Base-by-base conservation (phyloP, 2,888 invertebrate species). In the Ichneumon xanthorius region DNA sequence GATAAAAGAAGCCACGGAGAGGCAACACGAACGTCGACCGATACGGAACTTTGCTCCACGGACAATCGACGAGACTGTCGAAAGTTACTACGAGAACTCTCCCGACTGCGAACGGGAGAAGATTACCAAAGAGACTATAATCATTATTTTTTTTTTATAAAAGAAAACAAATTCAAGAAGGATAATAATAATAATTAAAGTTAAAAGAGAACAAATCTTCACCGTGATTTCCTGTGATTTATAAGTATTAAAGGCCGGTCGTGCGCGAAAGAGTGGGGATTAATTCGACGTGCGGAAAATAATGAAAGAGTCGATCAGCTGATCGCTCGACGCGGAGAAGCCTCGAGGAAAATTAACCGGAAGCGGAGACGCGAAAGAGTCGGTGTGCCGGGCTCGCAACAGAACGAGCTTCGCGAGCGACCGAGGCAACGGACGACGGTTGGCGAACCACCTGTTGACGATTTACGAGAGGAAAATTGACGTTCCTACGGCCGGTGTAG, bases 391-490 rank as follows among this genome's bases (percentile, higher is more conserved):
- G 26, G 50, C 40, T 77, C 63, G 71, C 67, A 86, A 82, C 72
- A 22, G 67, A 77, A 80, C 77, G 81, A 84, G 84, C 68, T 45
- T 70, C 76, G 75, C 40, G 79, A 26, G 70, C 50, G 16, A 72
- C 22, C 68, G 72, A 78, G 85, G 71, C 78, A 67, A 81, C 71
- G 80, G 80, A 83, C 88, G 85, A 76, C 82, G 78, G 84, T 87
- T 89, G 85, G 45, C 86, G 84, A 92, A 91, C 92, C 92, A 93
- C 92, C 93, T 92, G 93, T 92, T 92, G 92, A 92, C 90, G 90
- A 90, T 92, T 90, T 89, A 90, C 91, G 89, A 90, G 89, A 86
- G 89, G 88, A 90, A 90, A 90, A 90, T 90, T 89, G 89, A 88
- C 88, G 88, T 82, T 80, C 55, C 67, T 16, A 9, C 22, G 4